phyloP scores from a whole-genome alignment of 2,797 vertebrate species.

The Arnoldichthys spilopterus region DNA sequence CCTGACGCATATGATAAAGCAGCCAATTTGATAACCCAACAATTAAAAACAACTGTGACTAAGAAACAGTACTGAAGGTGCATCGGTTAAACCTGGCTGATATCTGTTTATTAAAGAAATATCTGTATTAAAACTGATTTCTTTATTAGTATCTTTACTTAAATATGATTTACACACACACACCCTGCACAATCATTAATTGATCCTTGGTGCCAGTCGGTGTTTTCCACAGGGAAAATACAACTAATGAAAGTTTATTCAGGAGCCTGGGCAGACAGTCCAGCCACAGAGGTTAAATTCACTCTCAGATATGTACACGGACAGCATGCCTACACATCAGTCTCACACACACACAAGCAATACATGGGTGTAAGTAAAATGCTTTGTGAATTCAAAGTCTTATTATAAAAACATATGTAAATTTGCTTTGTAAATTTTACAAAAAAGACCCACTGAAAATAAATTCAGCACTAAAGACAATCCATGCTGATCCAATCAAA shows the following conservation, averaged over 20 bases:
- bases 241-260: conserved; percentile 25
- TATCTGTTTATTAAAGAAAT: too few species aligned
- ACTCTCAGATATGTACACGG: neutral
- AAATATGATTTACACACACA: too few species aligned
- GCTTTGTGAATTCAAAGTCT: neutral
- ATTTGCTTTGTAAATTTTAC: conserved; percentile 15
- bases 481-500: conserved; percentile 2
- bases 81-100: too few species aligned
- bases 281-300: conserved; percentile 3
- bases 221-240: conserved; percentile 16
- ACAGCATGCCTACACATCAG: neutral
- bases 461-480: neutral
- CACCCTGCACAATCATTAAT: conserved; percentile 12
- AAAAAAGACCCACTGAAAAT: neutral
- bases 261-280: conserved; percentile 4
- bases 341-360: neutral
- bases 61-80: too few species aligned
- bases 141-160: too few species aligned
- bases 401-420: neutral
- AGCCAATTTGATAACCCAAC: too few species aligned
- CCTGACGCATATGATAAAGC: too few species aligned
- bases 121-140: too few species aligned
- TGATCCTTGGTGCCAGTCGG: conserved; percentile 20
- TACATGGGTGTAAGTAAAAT: neutral
- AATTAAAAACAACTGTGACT: too few species aligned